Base-by-base conservation (phyloP, 2,888 invertebrate species). In the Torymus auratus region DNA sequence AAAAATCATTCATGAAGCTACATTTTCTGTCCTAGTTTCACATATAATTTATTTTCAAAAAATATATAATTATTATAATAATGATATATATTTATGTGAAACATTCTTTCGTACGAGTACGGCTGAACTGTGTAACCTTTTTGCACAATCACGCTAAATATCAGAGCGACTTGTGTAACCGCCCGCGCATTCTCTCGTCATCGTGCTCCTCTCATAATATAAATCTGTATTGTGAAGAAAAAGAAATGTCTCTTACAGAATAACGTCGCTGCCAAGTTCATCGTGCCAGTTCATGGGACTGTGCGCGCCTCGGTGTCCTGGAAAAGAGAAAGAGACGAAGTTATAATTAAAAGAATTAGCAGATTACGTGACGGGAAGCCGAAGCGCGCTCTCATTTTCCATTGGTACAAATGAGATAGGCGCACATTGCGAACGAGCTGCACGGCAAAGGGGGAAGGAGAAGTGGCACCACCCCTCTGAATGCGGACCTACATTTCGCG, bases 271-370 rank as follows among this genome's bases (percentile, higher is more conserved):
- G 76, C 80, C 82, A 85, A 84, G 83, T 86, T 84, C 89, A 90
- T 90, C 84, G 85, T 88, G 86, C 83, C 86, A 85, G 85, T 84
- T 86, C 87, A 89, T 88, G 88, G 86, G 87, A 86, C 86, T 86
- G 87, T 88, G 85, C 58, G 67, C 81, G 83, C 15, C 61, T 75
- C 77, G 80, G 71, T 78, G 76, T 84, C 84, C 88, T 88, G 85
- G 17, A 86, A 88, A 58, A 79, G 64, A 61, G 68, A 76, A 52
- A 65, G 62, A 69, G 68, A 70, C 65, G 52, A 41, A 64, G 65
- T 72, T 71, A 73, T 58, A 80, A 77, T 74, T 74, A 77, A 74
- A 64, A 20, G 70, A 69, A 71, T 80, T 80, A 71, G 68, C n/a
- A 11, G 55, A 74, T 81, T 78, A 81, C 81, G 74, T 74, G 74